Conservation (phyloP, 2,888 invertebrate species). For the Cephus nigrinus region DNA sequence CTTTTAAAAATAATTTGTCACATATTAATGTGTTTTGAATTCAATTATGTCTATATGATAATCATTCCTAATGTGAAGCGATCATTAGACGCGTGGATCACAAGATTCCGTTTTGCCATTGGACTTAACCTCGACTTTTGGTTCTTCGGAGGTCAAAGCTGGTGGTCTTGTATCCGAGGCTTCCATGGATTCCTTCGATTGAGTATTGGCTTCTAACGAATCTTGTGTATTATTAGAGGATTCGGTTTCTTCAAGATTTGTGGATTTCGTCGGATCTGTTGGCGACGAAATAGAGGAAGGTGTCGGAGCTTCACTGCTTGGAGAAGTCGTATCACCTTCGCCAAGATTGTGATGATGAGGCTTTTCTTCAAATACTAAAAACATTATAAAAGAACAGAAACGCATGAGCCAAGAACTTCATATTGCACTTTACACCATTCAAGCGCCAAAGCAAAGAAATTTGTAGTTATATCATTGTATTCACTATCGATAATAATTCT, state of each 20-base stretch:
- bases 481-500: background rate
- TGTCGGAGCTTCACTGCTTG: constrained; percentile 54
- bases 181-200: constrained; percentile 18
- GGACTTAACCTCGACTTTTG: constrained; percentile 47
- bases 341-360: constrained; percentile 65
- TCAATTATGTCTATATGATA: constrained; percentile 39
- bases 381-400: constrained; percentile 25
- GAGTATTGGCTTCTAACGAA: constrained; percentile 36
- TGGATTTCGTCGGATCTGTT: constrained; percentile 58
- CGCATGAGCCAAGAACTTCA: constrained; percentile 3
- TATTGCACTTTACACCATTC: background rate
- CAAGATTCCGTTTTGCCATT: constrained; percentile 42
- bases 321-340: constrained; percentile 52
- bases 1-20: constrained; percentile 34
- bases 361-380: constrained; percentile 81
- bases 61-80: constrained; percentile 37
- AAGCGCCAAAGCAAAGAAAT: background rate
- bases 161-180: constrained; percentile 54
- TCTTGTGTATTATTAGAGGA: constrained; percentile 49
- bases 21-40: constrained; percentile 36
- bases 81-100: constrained; percentile 53
- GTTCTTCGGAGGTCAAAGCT: constrained; percentile 36
- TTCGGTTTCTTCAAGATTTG: constrained; percentile 57
- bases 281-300: constrained; percentile 60
- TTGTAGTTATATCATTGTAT: background rate